These are phyloP conservation scores for Oreochromis niloticus DNA, from an alignment of 2,113 vertebrate genomes.

Conservation along the genomic window DNA sequence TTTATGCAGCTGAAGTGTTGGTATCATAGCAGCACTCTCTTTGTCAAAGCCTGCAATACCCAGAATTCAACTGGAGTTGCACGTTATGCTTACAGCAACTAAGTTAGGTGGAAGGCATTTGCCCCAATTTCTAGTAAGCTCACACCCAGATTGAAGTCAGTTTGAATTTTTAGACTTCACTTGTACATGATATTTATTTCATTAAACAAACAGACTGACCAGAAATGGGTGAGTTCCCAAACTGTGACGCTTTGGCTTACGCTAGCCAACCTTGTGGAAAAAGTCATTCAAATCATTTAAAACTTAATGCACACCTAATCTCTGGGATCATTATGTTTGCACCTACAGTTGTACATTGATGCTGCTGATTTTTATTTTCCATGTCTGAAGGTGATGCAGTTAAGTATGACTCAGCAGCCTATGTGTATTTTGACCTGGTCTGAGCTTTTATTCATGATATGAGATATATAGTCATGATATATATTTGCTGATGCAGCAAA, in stretches of 20 bases:
- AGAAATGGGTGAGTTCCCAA: not conserved
- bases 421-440: not conserved
- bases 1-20: not conserved
- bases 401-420: not conserved
- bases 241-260: not conserved
- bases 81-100: not conserved
- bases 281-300: not conserved
- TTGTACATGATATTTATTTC: not conserved
- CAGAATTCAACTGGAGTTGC: not conserved
- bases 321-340: not conserved
- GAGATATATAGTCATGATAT: not conserved
- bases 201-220: not conserved
- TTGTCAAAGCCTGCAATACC: not conserved
- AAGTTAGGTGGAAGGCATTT: not conserved
- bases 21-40: not conserved
- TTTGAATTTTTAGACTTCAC: not conserved
- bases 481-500: not conserved
- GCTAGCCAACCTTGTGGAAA: not conserved
- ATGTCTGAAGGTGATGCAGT: not conserved
- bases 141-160: not conserved
- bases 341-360: not conserved
- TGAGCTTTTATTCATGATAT: not conserved
- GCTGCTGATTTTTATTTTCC: not conserved
- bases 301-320: not conserved
- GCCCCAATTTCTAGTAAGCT: not conserved